phyloP scores from a whole-genome alignment of 1,140 invertebrate species.

The Brachionus paranguensis region DNA sequence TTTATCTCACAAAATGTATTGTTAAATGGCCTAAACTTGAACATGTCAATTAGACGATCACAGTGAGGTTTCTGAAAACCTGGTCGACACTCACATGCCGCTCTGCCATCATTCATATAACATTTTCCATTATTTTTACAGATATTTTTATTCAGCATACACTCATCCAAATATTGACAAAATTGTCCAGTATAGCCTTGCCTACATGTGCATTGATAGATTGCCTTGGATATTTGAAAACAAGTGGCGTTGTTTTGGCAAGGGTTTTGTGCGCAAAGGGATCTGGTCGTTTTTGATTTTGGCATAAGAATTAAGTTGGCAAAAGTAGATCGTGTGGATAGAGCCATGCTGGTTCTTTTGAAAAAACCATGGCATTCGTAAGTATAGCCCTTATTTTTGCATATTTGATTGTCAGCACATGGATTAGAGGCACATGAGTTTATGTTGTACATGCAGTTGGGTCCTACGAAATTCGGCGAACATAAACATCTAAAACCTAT shows the following conservation, averaged over 20 bases:
- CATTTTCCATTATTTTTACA: slow-evolving; percentile 32
- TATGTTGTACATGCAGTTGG: slow-evolving; percentile 64
- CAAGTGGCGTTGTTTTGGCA: slow-evolving; percentile 30
- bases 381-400: slow-evolving; percentile 9
- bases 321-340: background rate
- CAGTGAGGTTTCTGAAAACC: slow-evolving; percentile 28
- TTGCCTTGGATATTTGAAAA: background rate
- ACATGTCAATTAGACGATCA: background rate
- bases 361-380: background rate
- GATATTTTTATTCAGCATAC: slow-evolving; percentile 8
- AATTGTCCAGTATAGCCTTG: background rate
- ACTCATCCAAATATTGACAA: slow-evolving; percentile 27
- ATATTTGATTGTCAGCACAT: slow-evolving; percentile 17
- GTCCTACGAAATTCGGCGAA: slow-evolving; percentile 77
- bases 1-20: slow-evolving; percentile 18
- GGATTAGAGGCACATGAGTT: slow-evolving; percentile 42
- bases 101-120: background rate
- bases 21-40: slow-evolving; percentile 3
- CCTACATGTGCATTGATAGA: background rate
- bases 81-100: background rate
- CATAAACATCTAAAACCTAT: slow-evolving; percentile 73
- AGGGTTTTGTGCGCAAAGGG: background rate
- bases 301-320: background rate
- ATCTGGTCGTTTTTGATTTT: background rate
- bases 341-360: too few species aligned